phyloP scores from a whole-genome alignment of 2,888 invertebrate genomes.

The Phorcus lineatus region DNA sequence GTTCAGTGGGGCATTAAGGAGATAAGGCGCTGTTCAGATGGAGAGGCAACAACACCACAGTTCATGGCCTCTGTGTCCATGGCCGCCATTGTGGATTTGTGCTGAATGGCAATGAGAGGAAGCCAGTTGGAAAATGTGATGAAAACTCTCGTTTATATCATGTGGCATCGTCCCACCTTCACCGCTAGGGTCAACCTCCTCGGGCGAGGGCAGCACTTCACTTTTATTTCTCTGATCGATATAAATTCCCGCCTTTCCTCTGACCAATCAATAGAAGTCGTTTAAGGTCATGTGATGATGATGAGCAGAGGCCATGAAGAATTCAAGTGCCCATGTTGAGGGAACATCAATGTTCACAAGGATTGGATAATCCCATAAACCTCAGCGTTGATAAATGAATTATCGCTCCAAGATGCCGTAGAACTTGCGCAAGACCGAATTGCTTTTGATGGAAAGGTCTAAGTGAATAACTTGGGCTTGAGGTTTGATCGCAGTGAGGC shows the following conservation, averaged over 20 bases:
- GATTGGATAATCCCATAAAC: constrained; percentile 2
- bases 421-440: background rate
- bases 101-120: background rate
- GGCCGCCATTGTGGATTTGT: no score
- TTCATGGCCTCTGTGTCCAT: no score
- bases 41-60: no score
- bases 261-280: constrained; percentile 1
- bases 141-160: background rate
- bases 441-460: background rate
- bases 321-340: no score
- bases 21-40: no score
- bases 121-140: background rate
- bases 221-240: background rate
- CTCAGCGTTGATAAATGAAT: background rate
- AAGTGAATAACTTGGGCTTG: background rate
- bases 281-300: constrained; percentile 3
- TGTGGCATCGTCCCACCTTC: background rate
- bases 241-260: background rate
- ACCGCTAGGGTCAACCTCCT: background rate
- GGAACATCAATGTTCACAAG: background rate
- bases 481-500: background rate
- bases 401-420: background rate
- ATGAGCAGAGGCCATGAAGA: background rate
- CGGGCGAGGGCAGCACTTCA: background rate
- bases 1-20: no score